A percentile compares a stretch with the other conserved stretches of the same genome.
Evolutionary conservation across 1,140 invertebrate species (phyloP).

Genomic region (Hyphantria cunea): DNA sequence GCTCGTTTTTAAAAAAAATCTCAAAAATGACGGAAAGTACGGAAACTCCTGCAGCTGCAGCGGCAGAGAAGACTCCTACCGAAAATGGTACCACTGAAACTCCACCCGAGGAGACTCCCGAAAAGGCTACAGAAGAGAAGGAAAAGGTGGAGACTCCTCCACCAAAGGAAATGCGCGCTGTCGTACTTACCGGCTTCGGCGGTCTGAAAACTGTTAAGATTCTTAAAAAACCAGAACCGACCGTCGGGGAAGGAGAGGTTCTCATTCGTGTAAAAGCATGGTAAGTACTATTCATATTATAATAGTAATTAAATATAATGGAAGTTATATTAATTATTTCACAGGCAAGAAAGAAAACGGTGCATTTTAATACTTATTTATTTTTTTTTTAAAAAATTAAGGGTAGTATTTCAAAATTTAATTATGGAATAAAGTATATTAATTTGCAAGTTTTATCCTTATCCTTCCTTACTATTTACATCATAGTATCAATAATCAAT

Average conservation of each 20-base stretch:
- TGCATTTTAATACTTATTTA: no score
- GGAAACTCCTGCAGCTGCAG: constrained; percentile 76
- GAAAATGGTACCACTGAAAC: constrained; percentile 78
- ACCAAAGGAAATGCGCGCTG: constrained; percentile 90
- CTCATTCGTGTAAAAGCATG: constrained; percentile 92
- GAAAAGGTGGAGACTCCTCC: constrained; percentile 82
- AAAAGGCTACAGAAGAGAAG: constrained; percentile 79
- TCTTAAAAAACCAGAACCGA: constrained; percentile 89
- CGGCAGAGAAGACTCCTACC: constrained; percentile 75
- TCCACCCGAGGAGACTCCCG: constrained; percentile 79
- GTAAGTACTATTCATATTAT: constrained; percentile 83
- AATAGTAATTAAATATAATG: not conserved
- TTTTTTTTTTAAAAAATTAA: no score
- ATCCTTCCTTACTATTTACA: not conserved
- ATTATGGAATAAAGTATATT: no score
- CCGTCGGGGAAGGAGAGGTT: constrained; percentile 89
- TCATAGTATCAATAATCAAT: no score
- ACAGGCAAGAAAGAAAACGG: not conserved
- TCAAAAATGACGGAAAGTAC: constrained; percentile 78
- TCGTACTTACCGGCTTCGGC: constrained; percentile 92
- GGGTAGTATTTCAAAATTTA: no score
- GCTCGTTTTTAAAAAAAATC: not conserved
- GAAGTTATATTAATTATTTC: no score
- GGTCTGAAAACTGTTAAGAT: constrained; percentile 92
- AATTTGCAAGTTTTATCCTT: no score